Percentiles rank a stretch among this genome's conserved stretches.
phyloP scores from a whole-genome alignment of 2,113 vertebrate genomes.

The Pithys albifrons region DNA sequence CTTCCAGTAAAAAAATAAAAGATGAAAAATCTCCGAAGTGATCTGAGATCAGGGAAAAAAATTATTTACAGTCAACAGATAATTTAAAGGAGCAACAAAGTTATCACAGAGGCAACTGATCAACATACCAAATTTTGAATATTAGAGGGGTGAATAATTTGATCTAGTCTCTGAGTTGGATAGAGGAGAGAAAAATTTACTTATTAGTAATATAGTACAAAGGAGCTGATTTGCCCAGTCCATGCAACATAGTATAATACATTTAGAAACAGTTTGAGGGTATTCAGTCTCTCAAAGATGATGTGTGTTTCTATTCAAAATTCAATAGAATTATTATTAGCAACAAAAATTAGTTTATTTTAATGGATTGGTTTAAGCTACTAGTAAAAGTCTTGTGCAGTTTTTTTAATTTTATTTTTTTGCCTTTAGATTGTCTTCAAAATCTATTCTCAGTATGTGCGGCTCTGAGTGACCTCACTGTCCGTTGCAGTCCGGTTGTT shows the following conservation, averaged over 20 bases:
- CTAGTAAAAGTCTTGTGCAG: background rate
- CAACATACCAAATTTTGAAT: background rate
- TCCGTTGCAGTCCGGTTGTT: background rate
- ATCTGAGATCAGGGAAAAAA: background rate
- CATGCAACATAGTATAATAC: background rate
- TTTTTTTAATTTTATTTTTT: background rate
- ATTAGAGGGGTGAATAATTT: background rate
- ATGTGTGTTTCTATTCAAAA: background rate
- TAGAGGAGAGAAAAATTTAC: background rate
- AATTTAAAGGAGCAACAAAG: background rate
- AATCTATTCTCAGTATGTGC: background rate
- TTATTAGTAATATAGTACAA: background rate
- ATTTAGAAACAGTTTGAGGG: background rate
- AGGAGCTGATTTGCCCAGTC: background rate
- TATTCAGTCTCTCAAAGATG: background rate
- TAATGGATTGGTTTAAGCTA: background rate
- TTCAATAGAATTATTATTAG: background rate
- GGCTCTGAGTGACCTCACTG: background rate
- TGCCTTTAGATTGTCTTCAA: background rate
- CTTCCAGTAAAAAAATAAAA: background rate
- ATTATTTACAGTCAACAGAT: background rate
- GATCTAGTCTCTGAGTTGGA: background rate
- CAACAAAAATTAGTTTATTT: background rate
- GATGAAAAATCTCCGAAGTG: background rate
- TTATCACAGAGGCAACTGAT: background rate